Percentiles rank a stretch among this genome's conserved stretches.
Conservation (phyloP, 2,797 vertebrate species). For the Mus caroli region DNA sequence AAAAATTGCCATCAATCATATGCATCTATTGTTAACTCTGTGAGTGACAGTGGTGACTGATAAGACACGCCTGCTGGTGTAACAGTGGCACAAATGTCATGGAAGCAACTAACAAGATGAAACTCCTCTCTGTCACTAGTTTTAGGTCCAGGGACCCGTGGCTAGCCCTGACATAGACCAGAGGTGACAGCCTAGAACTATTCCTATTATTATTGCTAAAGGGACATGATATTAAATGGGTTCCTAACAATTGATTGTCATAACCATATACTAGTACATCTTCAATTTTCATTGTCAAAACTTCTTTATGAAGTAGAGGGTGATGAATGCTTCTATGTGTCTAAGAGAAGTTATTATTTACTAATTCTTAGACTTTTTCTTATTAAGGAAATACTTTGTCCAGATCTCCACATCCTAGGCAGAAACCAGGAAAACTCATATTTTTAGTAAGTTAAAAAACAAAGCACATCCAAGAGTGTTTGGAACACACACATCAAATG, state of each 20-base stretch:
- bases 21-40: not conserved
- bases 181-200: not conserved
- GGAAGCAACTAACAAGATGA: not conserved
- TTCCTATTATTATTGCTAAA: not conserved
- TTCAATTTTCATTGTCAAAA: not conserved
- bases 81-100: not conserved
- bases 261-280: not conserved
- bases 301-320: not conserved
- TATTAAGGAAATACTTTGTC: not conserved
- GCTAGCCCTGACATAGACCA: not conserved
- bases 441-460: constrained; percentile 13
- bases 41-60: not conserved
- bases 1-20: not conserved
- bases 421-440: constrained; percentile 5
- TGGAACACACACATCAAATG: not conserved
- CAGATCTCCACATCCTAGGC: not conserved
- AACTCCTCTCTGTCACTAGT: not conserved
- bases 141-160: not conserved
- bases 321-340: not conserved
- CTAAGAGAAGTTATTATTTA: not conserved
- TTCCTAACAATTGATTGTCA: not conserved
- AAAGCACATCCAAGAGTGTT: not conserved
- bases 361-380: constrained; percentile 4
- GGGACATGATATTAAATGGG: not conserved
- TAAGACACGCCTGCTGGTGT: not conserved